Conservation (phyloP, 2,888 invertebrate species). For the Synergus japonicus region DNA sequence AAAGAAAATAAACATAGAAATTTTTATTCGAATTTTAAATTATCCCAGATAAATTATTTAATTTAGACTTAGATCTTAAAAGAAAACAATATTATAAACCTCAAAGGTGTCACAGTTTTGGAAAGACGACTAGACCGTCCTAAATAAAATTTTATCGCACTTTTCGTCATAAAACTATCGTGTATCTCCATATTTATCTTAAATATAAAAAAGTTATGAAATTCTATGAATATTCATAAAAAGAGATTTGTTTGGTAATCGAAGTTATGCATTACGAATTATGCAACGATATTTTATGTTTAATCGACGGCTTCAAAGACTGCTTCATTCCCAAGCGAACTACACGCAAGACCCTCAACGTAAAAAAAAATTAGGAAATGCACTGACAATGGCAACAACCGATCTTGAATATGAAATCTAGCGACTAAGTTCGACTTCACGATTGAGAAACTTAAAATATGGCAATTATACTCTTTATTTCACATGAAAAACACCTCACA, state of each 20-base stretch:
- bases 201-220: conserved; percentile 1
- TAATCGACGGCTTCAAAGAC: conserved; percentile 26
- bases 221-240: conserved; percentile 26
- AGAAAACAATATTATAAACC: too few species aligned
- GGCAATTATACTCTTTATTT: background rate
- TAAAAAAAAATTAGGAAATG: background rate
- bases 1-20: too few species aligned
- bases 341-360: conserved; percentile 19
- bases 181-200: conserved; percentile 11
- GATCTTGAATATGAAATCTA: conserved; percentile 9
- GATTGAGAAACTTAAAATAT: background rate
- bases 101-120: too few species aligned
- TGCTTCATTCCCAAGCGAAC: conserved; percentile 31
- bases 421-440: conserved; percentile 3
- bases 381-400: conserved; percentile 21
- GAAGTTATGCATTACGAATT: conserved; percentile 33
- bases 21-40: too few species aligned
- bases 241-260: conserved; percentile 31
- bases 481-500: background rate
- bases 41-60: too few species aligned
- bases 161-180: conserved; percentile 11
- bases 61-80: too few species aligned
- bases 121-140: background rate
- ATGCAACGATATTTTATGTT: conserved; percentile 2
- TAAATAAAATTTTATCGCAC: background rate